Evolutionary conservation across 2,797 vertebrate species (phyloP).

Genomic region (Vireo griseus): DNA sequence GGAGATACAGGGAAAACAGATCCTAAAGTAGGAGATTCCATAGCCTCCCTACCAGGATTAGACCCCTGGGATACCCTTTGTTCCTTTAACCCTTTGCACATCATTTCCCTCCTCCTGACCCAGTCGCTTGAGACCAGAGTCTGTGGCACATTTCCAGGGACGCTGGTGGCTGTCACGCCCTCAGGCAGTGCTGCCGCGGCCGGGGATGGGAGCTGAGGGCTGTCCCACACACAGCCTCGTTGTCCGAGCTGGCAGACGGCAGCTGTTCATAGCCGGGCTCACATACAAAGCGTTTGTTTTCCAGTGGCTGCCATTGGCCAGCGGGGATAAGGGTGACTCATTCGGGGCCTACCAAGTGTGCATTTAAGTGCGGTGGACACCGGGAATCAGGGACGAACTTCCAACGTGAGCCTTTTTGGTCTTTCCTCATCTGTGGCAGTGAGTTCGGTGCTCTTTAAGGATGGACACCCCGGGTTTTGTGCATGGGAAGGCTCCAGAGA

Average conservation of each 20-base stretch:
- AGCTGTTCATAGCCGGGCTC: background rate
- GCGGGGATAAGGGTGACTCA: background rate
- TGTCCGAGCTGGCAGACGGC: background rate
- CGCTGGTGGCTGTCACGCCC: background rate
- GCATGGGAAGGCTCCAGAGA: background rate
- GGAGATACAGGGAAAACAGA: background rate
- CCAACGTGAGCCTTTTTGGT: rapidly evolving
- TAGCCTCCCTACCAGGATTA: background rate
- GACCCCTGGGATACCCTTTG: rapidly evolving
- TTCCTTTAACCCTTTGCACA: background rate
- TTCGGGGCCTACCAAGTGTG: background rate
- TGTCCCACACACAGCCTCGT: background rate
- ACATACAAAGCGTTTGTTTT: background rate
- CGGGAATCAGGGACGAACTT: background rate
- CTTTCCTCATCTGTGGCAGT: background rate
- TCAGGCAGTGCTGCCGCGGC: background rate
- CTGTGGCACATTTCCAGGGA: background rate
- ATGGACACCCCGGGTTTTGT: background rate
- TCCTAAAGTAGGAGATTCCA: background rate
- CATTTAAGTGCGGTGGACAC: background rate
- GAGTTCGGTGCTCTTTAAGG: background rate
- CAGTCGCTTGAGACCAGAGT: background rate
- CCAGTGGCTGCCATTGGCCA: background rate
- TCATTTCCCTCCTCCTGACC: background rate
- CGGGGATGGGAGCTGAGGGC: background rate